Evolutionary conservation across 23 tunicate genomes (phyloP).

Genomic region (Styela plicata): DNA sequence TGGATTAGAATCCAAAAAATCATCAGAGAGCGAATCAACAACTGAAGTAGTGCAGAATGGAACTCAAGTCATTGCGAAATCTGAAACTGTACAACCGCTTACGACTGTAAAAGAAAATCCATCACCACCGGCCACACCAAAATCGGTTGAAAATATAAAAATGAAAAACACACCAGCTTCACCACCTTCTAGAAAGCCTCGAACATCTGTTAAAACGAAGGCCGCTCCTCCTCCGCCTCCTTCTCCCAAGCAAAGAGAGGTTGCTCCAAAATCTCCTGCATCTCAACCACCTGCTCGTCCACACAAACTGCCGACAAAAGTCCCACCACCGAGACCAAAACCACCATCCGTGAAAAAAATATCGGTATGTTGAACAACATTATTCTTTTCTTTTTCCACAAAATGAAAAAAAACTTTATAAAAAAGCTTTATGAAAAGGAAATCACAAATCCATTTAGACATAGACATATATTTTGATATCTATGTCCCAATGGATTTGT

Average conservation of each 20-base stretch:
- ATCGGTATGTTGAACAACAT: slow-evolving; percentile 6
- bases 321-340: slow-evolving; percentile 69
- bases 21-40: not conserved
- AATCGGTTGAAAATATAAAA: slow-evolving; percentile 1
- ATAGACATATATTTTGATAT: too few species aligned
- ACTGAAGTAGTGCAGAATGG: not conserved
- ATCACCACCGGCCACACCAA: slow-evolving; percentile 47
- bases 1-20: not conserved
- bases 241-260: not conserved
- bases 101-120: slow-evolving; percentile 30
- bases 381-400: too few species aligned
- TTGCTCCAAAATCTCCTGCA: slow-evolving; percentile 3
- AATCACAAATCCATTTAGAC: too few species aligned
- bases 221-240: slow-evolving; percentile 32
- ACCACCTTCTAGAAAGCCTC: slow-evolving; percentile 8
- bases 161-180: not conserved
- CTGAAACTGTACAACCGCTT: not conserved
- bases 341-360: slow-evolving; percentile 58
- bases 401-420: too few species aligned
- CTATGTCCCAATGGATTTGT: too few species aligned
- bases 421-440: too few species aligned
- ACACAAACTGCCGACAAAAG: slow-evolving; percentile 20
- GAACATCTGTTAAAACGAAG: slow-evolving; percentile 11
- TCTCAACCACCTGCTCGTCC: slow-evolving; percentile 17
- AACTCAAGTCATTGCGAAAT: not conserved